A percentile compares a stretch with the other conserved stretches of the same genome.
Evolutionary conservation across 1,140 invertebrate genomes (phyloP).

Genomic region (Drosophila mayri): DNA sequence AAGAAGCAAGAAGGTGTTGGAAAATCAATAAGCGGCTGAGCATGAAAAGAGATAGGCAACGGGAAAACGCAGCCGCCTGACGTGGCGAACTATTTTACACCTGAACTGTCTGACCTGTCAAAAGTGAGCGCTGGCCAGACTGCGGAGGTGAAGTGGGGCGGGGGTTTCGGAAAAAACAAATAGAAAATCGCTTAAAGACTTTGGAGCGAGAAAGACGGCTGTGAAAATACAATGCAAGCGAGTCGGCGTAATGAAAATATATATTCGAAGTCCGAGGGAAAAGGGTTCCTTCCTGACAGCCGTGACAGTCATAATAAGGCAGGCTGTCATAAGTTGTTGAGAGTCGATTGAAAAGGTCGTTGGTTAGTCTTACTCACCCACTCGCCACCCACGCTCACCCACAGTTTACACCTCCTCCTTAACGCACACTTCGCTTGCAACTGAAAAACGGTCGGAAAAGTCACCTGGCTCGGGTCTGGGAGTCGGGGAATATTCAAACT

Average conservation of each 20-base stretch:
- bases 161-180: conserved; percentile 56
- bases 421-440: conserved; percentile 16
- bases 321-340: conserved; percentile 75
- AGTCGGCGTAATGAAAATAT: conserved; percentile 67
- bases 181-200: conserved; percentile 68
- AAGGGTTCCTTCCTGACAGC: conserved; percentile 54
- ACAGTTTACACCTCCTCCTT: conserved; percentile 57
- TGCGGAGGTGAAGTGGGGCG: neutral
- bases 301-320: conserved; percentile 75
- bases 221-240: conserved; percentile 6
- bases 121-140: conserved; percentile 22
- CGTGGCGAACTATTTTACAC: conserved; percentile 76
- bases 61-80: conserved; percentile 46
- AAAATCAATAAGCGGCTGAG: conserved; percentile 65
- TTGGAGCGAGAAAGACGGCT: conserved; percentile 20
- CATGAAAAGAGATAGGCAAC: conserved; percentile 23
- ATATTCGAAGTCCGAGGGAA: conserved; percentile 38
- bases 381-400: conserved; percentile 16
- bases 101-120: conserved; percentile 74
- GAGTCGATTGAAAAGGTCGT: conserved; percentile 63
- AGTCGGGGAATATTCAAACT: conserved; percentile 53
- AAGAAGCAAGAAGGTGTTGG: conserved; percentile 53
- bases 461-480: conserved; percentile 9
- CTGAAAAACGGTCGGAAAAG: neutral
- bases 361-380: conserved; percentile 1